These are phyloP conservation scores for Copidosoma aretas DNA, from an alignment of 2,888 invertebrate genomes.

Conservation along the genomic window DNA sequence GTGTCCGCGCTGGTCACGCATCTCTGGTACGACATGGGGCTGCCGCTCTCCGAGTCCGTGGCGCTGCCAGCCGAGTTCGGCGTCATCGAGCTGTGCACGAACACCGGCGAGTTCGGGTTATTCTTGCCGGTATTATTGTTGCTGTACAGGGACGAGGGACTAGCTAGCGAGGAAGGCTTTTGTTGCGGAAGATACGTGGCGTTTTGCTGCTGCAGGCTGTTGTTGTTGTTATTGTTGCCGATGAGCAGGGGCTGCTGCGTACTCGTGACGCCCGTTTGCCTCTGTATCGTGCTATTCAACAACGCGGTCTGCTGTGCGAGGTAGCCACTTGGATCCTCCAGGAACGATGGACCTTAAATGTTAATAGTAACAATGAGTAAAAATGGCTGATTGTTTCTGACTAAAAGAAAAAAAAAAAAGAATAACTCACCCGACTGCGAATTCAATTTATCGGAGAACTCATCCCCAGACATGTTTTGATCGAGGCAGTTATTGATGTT, in stretches of 20 bases:
- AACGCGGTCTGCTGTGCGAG: conserved; percentile 89
- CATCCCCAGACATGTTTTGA: conserved; percentile 50
- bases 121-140: conserved; percentile 52
- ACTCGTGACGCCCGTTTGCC: conserved; percentile 66
- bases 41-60: conserved; percentile 53
- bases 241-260: conserved; percentile 49
- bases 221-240: conserved; percentile 14
- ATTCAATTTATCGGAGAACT: conserved; percentile 52
- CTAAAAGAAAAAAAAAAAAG: neutral
- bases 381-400: too few relatives aligned
- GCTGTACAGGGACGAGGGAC: conserved; percentile 53
- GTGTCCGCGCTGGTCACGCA: conserved; percentile 56
- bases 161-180: conserved; percentile 57
- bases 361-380: conserved; percentile 9
- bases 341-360: conserved; percentile 74
- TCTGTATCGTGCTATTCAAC: conserved; percentile 81
- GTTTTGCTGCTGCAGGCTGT: conserved; percentile 31
- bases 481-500: conserved; percentile 45
- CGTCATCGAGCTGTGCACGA: conserved; percentile 60
- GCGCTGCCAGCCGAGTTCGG: conserved; percentile 53
- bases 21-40: conserved; percentile 51
- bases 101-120: conserved; percentile 58
- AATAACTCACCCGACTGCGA: conserved; percentile 45
- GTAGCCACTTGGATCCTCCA: conserved; percentile 91
- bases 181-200: conserved; percentile 56